phyloP scores from a whole-genome alignment of 1,140 invertebrate genomes.

The Drosophila busckii region DNA sequence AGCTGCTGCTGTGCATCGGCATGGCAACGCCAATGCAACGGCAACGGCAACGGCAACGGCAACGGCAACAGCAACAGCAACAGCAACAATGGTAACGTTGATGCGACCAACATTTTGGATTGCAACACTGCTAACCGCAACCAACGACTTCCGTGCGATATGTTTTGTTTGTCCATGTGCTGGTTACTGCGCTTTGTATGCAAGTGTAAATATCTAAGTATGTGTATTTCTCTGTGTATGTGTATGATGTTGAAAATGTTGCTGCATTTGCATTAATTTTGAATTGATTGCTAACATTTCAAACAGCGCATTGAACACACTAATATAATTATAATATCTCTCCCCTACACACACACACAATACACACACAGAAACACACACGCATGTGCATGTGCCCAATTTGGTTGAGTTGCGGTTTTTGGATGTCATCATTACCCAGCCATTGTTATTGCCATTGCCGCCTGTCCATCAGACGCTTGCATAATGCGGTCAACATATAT shows the following conservation, averaged over 20 bases:
- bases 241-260: constrained; percentile 47
- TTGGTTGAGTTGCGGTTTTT: constrained; percentile 52
- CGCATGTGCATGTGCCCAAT: constrained; percentile 23
- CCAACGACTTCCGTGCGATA: constrained; percentile 68
- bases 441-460: constrained; percentile 46
- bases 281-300: constrained; percentile 76
- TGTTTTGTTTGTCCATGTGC: constrained; percentile 57
- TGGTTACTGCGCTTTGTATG: constrained; percentile 15
- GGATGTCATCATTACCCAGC: constrained; percentile 69
- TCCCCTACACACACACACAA: background rate
- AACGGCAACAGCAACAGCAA: constrained; percentile 5
- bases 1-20: constrained; percentile 58
- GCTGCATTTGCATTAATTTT: constrained; percentile 76
- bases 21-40: constrained; percentile 46
- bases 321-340: constrained; percentile 76
- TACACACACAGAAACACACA: constrained; percentile 5
- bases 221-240: constrained; percentile 8
- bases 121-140: constrained; percentile 61
- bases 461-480: constrained; percentile 24
- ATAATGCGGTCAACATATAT: constrained; percentile 55
- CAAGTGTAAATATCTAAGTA: constrained; percentile 6
- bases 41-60: background rate
- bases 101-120: constrained; percentile 9
- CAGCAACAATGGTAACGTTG: constrained; percentile 3
- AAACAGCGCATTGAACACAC: constrained; percentile 43